Conservation (phyloP, 2,888 invertebrate genomes). For the Spilosoma lubricipeda region DNA sequence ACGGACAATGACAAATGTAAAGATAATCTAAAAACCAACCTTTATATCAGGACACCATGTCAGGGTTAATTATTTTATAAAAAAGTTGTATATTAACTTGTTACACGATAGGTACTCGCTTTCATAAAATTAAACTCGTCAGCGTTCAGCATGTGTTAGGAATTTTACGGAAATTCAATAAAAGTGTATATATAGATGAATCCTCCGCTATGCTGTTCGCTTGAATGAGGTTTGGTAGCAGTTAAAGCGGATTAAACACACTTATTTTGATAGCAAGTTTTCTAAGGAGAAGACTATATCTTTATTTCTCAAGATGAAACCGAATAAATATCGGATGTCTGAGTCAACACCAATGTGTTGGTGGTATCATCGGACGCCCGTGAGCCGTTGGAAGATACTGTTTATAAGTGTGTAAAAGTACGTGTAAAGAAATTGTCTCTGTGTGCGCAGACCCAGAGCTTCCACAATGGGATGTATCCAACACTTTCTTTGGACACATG, state of each 20-base stretch:
- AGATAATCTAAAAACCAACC: background rate
- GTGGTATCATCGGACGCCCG: too few relatives aligned
- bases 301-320: too few relatives aligned
- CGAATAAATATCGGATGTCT: too few relatives aligned
- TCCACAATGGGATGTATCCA: too few relatives aligned
- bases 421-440: too few relatives aligned
- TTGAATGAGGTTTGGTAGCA: slow-evolving; percentile 39
- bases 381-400: too few relatives aligned
- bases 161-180: slow-evolving; percentile 80
- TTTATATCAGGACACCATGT: background rate
- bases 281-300: too few relatives aligned
- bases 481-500: too few relatives aligned
- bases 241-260: slow-evolving; percentile 29
- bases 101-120: slow-evolving; percentile 8
- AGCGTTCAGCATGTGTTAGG: slow-evolving; percentile 69
- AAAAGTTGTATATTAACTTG: slow-evolving; percentile 23
- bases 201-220: slow-evolving; percentile 58
- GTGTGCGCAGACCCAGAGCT: too few relatives aligned
- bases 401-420: too few relatives aligned
- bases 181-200: slow-evolving; percentile 56
- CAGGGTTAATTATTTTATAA: slow-evolving; percentile 11
- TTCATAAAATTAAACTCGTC: slow-evolving; percentile 62
- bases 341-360: too few relatives aligned
- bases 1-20: background rate
- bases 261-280: background rate